Evolutionary conservation across 2,113 vertebrate genomes (phyloP).

Genomic region (Spermophilus dauricus): DNA sequence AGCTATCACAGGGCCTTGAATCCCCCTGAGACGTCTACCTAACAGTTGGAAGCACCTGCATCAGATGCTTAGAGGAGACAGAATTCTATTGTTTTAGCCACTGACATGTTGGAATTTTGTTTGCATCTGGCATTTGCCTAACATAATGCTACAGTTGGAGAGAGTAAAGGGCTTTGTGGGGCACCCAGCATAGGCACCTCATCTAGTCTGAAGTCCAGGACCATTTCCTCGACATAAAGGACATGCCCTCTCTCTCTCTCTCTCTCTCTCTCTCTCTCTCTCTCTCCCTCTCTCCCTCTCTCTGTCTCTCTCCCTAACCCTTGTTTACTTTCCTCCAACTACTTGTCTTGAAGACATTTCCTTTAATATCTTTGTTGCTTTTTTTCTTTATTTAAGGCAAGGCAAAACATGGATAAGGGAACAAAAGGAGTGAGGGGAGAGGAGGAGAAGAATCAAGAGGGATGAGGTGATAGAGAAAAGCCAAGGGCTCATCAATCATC

Average conservation of each 20-base stretch:
- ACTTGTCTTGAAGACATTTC: too few species aligned
- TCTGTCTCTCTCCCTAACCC: too few species aligned
- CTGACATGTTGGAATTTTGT: not conserved
- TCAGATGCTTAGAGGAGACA: not conserved
- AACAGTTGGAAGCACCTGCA: not conserved
- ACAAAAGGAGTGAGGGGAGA: fast-evolving
- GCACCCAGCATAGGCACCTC: not conserved
- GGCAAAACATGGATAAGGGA: not conserved
- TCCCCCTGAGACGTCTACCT: not conserved
- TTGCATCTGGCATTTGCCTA: not conserved
- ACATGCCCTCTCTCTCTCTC: too few species aligned
- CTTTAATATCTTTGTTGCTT: too few species aligned
- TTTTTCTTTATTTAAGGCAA: too few species aligned
- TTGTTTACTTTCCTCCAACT: too few species aligned
- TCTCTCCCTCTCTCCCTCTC: too few species aligned
- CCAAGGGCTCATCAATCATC: not conserved
- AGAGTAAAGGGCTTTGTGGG: not conserved
- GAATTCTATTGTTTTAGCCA: not conserved
- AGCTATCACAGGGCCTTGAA: not conserved
- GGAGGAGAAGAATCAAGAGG: not conserved
- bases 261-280: too few species aligned
- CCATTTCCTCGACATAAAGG: too few species aligned
- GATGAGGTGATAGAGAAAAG: not conserved
- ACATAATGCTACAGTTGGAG: not conserved
- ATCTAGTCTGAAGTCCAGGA: not conserved